Evolutionary conservation across 2,797 vertebrate species (phyloP), one percentile per base, ranked within the genome.

Genomic region (Myripristis jacobus): DNA sequence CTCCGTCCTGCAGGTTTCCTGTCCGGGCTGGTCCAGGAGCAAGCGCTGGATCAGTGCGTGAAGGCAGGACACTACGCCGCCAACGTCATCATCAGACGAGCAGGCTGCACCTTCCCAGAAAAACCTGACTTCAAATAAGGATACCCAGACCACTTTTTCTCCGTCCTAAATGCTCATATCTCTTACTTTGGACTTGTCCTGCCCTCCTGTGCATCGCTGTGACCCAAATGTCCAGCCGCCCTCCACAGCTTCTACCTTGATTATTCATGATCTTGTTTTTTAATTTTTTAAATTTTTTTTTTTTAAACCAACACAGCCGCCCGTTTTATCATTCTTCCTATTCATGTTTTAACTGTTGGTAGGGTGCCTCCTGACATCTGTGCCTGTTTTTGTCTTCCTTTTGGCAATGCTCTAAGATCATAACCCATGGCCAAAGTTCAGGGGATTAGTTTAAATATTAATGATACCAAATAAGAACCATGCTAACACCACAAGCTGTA

Each of bases 81-180:
- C 79, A 98, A 95, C 0, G 93, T 98, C 62, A 95, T 99, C 73
- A 97, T 99, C 87, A 92, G 89, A 81, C 92, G 90, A 44, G 92
- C 95, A 5, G 98, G 98, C 24, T 99, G 98, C 86, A 99, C 97
- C 60, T 97, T 99, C 82, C 98, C 98, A 41, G 97, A 98, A 88
- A 98, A 96, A 85, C 97, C 98, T 0, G 92, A 98, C 85, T 99
- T 98, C 91, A 95, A 95, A 73, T 98, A 92, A 98, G 83, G 36
- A 64, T 54, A 27, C 0, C 10, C 0, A 0, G 16, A 46, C 70
- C 50, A 9, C 31, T 34, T 73, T 15, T 55, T 31, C 52, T 43
- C 59, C 59, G 57, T 19, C 59, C 70, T 62, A 25, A 79, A 79
- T 43, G 54, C 64, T 75, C 63, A 44, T 2, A 29, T 16, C 9